Evolutionary conservation across 2,113 vertebrate species (phyloP).

Genomic region (Orcinus orca): DNA sequence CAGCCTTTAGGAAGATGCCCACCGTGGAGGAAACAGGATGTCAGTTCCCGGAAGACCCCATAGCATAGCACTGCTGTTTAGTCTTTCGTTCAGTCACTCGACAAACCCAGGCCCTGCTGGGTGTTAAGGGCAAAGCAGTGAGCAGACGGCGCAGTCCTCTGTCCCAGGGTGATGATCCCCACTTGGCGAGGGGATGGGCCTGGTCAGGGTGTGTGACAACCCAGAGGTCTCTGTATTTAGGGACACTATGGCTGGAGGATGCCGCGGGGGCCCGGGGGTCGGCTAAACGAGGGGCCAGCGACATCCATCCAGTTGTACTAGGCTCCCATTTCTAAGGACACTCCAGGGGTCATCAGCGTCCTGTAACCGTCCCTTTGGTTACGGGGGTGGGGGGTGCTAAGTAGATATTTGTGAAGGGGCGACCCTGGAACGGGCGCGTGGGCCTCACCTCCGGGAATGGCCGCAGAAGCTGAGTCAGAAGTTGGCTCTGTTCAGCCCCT

Average conservation of each 20-base stretch:
- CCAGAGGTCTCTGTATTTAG: neutral
- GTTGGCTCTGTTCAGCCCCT: neutral
- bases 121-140: neutral
- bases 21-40: fast-evolving
- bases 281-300: fast-evolving
- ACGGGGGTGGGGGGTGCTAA: fast-evolving
- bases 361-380: fast-evolving
- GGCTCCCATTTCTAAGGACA: neutral
- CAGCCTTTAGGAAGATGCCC: neutral
- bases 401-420: neutral
- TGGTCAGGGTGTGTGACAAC: neutral
- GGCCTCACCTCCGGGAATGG: fast-evolving
- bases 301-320: fast-evolving
- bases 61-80: fast-evolving
- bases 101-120: neutral
- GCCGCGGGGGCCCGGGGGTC: fast-evolving
- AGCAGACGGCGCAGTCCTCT: neutral
- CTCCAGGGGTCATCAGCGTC: fast-evolving
- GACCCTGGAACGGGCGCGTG: fast-evolving
- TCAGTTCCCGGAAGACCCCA: fast-evolving
- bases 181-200: neutral
- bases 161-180: neutral
- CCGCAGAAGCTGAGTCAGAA: neutral
- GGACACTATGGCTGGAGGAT: neutral
- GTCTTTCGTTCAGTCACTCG: fast-evolving